Base-by-base conservation (phyloP, 2,888 invertebrate genomes). In the Cacoxenus indagator region DNA sequence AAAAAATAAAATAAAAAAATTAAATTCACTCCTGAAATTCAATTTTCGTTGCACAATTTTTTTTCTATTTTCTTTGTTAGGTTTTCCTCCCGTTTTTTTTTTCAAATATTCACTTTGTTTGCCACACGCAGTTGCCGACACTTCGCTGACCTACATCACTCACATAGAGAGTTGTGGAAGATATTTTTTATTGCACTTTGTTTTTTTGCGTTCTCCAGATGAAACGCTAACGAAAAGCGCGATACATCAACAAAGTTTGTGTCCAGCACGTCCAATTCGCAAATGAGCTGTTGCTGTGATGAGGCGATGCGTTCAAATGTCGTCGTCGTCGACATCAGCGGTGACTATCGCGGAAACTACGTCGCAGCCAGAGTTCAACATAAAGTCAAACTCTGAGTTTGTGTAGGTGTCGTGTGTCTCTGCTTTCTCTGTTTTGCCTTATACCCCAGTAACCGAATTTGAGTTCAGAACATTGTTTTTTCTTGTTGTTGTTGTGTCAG, bases 401-500 rank as follows among this genome's bases (percentile, higher is more conserved):
- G 29, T 26, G 5, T 45, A 64, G 62, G 55, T 57, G n/a, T 37
- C 22, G 24, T 14, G 9, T 37, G 37, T 85, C 85, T 80, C 84
- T n/a, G n/a, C n/a, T n/a, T n/a, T n/a, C n/a, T n/a, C n/a, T n/a
- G n/a, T n/a, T n/a, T n/a, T n/a, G n/a, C n/a, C n/a, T n/a, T n/a
- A n/a, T n/a, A n/a, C n/a, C 84, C 84, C 78, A 85, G 84, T 85
- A 84, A 85, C 84, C 84, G 84, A 85, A 78, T 84, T 84, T 72
- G 73, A 65, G 65, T 73, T 69, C 75, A 78, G 70, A 59, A 55
- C 67, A 70, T 14, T 62, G 29, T 19, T 59, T 19, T n/a, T 59
- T 31, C 19, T 17, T 31, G 11, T 14, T 26, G 4, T 17, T 31
- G 11, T 43, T 4, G 2, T 8, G 14, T 43, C 45, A n/a, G 5